Evolutionary conservation across 2,888 invertebrate genomes (phyloP).

Genomic region (Cephonodes hylas): DNA sequence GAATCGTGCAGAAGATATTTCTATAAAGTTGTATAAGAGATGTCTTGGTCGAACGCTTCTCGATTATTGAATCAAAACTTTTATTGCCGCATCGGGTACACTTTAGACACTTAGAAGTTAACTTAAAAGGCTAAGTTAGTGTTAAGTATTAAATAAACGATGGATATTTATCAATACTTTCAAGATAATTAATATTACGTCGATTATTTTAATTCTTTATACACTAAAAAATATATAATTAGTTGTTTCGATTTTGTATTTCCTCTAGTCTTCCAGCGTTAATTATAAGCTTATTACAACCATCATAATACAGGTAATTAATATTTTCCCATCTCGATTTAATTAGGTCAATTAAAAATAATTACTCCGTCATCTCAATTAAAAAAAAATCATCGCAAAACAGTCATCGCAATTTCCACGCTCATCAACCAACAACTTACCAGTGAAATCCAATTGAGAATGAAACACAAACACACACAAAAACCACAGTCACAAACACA

Average conservation of each 20-base stretch:
- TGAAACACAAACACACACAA: slow-evolving; percentile 47
- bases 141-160: neutral
- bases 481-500: slow-evolving; percentile 66
- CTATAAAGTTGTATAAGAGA: neutral
- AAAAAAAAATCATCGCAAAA: neutral
- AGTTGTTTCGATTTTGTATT: neutral
- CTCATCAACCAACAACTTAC: slow-evolving; percentile 61
- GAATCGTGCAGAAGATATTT: neutral
- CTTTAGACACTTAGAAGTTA: neutral
- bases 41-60: neutral
- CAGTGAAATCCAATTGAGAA: slow-evolving; percentile 47
- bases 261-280: neutral
- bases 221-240: no score
- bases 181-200: no score
- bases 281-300: no score
- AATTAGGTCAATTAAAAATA: neutral
- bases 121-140: neutral
- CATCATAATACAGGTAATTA: neutral
- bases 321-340: neutral
- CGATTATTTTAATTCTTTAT: no score
- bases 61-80: neutral
- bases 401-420: slow-evolving; percentile 41
- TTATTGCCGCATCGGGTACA: neutral
- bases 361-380: neutral
- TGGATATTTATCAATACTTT: no score